Conservation (phyloP, 2,888 invertebrate genomes). For the Dasysyrphus tricinctus region DNA sequence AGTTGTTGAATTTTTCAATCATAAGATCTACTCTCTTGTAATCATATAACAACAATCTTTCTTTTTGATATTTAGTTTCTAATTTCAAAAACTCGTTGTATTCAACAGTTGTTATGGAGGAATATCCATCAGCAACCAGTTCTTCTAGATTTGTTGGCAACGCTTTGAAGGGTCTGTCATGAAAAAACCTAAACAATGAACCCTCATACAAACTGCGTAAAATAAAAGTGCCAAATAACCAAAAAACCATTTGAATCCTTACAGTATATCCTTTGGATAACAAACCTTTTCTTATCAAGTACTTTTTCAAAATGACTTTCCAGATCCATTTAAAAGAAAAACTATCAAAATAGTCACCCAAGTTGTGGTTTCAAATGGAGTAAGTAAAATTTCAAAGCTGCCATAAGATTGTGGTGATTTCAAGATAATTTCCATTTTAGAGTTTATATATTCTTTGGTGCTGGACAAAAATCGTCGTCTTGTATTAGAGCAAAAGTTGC, state of each 20-base stretch:
- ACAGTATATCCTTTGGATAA: neutral
- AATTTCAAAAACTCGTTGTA: neutral
- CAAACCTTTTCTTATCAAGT: neutral
- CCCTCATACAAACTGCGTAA: slow-evolving; percentile 29
- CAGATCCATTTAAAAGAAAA: neutral
- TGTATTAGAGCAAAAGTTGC: neutral
- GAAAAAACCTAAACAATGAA: slow-evolving; percentile 29
- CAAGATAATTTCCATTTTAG: neutral
- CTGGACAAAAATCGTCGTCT: neutral
- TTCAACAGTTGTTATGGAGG: neutral
- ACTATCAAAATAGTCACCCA: neutral
- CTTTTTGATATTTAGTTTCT: neutral
- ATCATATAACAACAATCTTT: neutral
- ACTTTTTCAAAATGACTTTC: neutral
- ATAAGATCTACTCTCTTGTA: neutral
- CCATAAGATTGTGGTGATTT: neutral
- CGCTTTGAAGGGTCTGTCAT: neutral
- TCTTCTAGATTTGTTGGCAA: neutral
- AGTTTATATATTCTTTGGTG: neutral
- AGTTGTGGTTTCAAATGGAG: neutral
- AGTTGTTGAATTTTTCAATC: neutral
- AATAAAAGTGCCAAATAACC: slow-evolving; percentile 12
- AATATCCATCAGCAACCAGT: neutral
- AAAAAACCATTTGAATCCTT: neutral
- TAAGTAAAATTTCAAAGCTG: neutral